Base-by-base conservation (phyloP, 2,113 vertebrate species). In the Tachuris rubrigastra region DNA sequence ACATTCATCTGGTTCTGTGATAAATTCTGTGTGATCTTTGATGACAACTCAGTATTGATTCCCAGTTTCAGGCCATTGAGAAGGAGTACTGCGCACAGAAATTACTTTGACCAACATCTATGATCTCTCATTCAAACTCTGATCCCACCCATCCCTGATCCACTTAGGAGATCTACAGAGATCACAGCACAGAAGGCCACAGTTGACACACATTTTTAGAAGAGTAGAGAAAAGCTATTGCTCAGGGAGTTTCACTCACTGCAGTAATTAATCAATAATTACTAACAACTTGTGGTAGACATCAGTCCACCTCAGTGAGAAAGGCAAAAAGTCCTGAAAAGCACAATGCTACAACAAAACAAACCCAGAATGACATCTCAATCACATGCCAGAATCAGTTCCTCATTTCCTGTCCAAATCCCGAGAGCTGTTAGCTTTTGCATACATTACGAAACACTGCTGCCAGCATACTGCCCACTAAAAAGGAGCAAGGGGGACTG, bases 401-500 rank as follows among this genome's bases (percentile, higher is more conserved):
- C 50, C 60, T 81, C 20, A 13, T 60, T 84, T 92, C 37, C 49
- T 58, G 5, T 27, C 14, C 47, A 75, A 49, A 80, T 35, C n/a
- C 65, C 41, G 35, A 72, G 31, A 59, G 56, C 30, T 68, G 44
- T 24, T 60, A 46, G 27, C 33, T 81, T 73, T 66, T 39, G 27
- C 33, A 24, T 49, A 55, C 4, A 1, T 44, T 30, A 47, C 25
- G 56, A 88, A 88, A 78, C 10, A 37, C 0, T 3, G 4, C 23
- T 73, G 49, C 62, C 62, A 75, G 53, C 3, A 1, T 1, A 62
- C 27, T 72, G 59, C 14, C 15, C 46, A 62, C 35, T 17, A 55
- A 55, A 84, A 5, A 50, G 19, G 30, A 24, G 13, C 0, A 2
- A 56, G 23, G 5, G 28, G 10, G 1, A 19, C 3, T 84, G 21